phyloP scores from a whole-genome alignment of 1,140 invertebrate species.

The Drosophila varians region DNA sequence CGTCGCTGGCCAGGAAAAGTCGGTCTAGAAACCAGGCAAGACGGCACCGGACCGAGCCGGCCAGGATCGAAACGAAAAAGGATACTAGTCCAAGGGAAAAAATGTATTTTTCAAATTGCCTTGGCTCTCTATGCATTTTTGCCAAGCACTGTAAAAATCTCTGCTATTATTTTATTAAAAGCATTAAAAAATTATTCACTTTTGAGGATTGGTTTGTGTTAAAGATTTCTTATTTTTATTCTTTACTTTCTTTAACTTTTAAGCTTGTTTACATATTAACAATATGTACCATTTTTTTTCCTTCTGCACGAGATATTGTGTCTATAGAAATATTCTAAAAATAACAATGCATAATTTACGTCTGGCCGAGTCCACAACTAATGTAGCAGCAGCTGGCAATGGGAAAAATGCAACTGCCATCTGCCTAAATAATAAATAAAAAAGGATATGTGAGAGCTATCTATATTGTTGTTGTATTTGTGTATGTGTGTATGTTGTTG shows the following conservation, averaged over 20 bases:
- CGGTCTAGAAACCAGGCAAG: slow-evolving; percentile 30
- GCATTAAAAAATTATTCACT: background rate
- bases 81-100: slow-evolving; percentile 16
- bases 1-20: slow-evolving; percentile 40
- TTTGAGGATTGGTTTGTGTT: too few species aligned
- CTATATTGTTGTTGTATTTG: slow-evolving; percentile 32
- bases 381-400: slow-evolving; percentile 68
- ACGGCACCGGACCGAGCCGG: slow-evolving; percentile 23
- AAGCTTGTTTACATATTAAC: too few species aligned
- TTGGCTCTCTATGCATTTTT: background rate
- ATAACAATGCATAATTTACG: slow-evolving; percentile 79
- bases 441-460: slow-evolving; percentile 53
- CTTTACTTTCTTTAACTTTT: too few species aligned
- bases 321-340: slow-evolving; percentile 73
- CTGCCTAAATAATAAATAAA: slow-evolving; percentile 77
- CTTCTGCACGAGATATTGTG: background rate
- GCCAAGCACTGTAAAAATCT: background rate
- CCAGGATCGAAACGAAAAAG: slow-evolving; percentile 9
- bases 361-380: slow-evolving; percentile 56
- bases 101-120: slow-evolving; percentile 4
- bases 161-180: background rate
- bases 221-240: too few species aligned
- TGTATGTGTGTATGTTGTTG: slow-evolving; percentile 7
- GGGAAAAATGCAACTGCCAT: slow-evolving; percentile 62
- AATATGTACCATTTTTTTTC: slow-evolving; percentile 2